Evolutionary conservation across 1,140 invertebrate species (phyloP).

Genomic region (Vanessa tameamea): DNA sequence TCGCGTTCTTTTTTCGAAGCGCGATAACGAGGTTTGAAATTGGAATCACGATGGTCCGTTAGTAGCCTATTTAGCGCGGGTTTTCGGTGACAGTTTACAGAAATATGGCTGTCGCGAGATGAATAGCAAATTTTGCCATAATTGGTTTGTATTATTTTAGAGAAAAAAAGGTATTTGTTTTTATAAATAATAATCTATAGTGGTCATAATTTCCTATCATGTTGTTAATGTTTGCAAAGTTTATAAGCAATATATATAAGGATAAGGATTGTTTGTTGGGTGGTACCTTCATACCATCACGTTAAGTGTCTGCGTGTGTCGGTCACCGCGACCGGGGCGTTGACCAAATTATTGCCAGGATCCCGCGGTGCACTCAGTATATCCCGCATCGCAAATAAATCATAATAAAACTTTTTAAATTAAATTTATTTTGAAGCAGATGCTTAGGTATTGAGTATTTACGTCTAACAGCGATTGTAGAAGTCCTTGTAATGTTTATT

Average conservation of each 20-base stretch:
- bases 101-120: slow-evolving; percentile 49
- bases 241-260: neutral
- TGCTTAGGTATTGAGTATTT: neutral
- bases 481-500: neutral
- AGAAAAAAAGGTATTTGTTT: neutral
- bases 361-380: slow-evolving; percentile 33
- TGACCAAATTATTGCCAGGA: slow-evolving; percentile 73
- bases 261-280: neutral
- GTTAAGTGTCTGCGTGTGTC: slow-evolving; percentile 14
- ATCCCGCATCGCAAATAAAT: slow-evolving; percentile 45
- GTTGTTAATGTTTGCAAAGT: neutral
- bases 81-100: slow-evolving; percentile 56
- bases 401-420: slow-evolving; percentile 51
- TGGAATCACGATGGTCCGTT: slow-evolving; percentile 62
- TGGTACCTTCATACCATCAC: neutral
- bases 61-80: slow-evolving; percentile 58
- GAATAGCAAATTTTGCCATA: neutral
- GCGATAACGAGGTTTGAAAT: slow-evolving; percentile 74
- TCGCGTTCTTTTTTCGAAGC: slow-evolving; percentile 34
- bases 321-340: slow-evolving; percentile 50
- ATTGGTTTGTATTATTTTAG: neutral
- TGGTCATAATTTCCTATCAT: neutral
- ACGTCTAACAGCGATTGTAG: neutral
- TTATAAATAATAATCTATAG: neutral
- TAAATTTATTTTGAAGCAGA: slow-evolving; percentile 6